A percentile compares a stretch with the other conserved stretches of the same genome.
phyloP scores from a whole-genome alignment of 2,888 invertebrate species.

The Eupithecia pulchellata region DNA sequence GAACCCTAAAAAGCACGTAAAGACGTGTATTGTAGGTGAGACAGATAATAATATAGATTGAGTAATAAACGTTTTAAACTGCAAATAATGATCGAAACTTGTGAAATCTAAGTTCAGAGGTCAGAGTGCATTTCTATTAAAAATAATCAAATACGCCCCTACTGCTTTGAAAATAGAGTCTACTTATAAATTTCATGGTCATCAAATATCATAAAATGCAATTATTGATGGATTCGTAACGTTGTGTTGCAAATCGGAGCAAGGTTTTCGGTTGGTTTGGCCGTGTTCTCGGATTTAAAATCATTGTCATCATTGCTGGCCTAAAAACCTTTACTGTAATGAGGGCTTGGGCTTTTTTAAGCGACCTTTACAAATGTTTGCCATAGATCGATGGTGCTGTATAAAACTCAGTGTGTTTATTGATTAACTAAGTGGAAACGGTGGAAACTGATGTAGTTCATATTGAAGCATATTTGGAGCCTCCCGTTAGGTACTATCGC shows the following conservation, averaged over 20 bases:
- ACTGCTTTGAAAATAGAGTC: background rate
- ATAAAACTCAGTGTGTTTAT: too few relatives aligned
- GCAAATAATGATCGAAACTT: conserved; percentile 5
- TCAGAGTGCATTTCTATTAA: background rate
- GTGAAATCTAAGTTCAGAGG: conserved; percentile 13
- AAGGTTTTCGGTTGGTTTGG: background rate
- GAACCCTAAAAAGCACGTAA: background rate
- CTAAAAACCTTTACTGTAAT: too few relatives aligned
- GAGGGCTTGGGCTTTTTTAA: too few relatives aligned
- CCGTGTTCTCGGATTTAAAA: background rate
- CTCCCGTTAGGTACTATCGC: too few relatives aligned
- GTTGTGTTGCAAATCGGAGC: background rate
- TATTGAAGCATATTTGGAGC: too few relatives aligned
- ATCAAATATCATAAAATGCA: conserved; percentile 8
- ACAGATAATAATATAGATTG: background rate
- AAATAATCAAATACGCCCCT: conserved; percentile 6
- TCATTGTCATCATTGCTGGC: background rate
- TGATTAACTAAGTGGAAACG: too few relatives aligned
- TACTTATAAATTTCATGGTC: background rate
- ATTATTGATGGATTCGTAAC: conserved; percentile 8
- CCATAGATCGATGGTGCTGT: too few relatives aligned
- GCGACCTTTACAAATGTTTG: too few relatives aligned
- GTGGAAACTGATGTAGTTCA: too few relatives aligned
- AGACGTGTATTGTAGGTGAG: background rate
- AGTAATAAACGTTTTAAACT: background rate